Evolutionary conservation across 2,113 vertebrate species (phyloP), one percentile per base, ranked within the genome.

Genomic region (Cercopithecus mona): DNA sequence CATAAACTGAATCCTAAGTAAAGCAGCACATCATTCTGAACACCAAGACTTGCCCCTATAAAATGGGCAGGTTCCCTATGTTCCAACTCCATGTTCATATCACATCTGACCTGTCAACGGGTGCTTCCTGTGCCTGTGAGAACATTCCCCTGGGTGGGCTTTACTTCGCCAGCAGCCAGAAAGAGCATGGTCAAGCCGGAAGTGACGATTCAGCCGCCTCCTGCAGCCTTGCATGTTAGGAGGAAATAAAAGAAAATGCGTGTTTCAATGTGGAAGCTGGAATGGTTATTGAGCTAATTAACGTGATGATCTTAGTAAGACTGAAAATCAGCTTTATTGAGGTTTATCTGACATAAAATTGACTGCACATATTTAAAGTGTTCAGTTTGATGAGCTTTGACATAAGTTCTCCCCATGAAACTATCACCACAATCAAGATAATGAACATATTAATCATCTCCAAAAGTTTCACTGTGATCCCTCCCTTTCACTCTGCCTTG

Each of bases 11-110:
- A 0, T 1, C 17, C 0, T 3, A 14, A 30, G 32, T 12, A 25
- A 27, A 20, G 6, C 0, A 0, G n/a, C 32, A 10, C 59, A 1
- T 5, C 59, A 1, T 0, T 3, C 59, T 57, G 3, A 45, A 17
- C n/a, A 48, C 48, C 38, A 10, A 17, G 18, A 20, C 52, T 66
- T 7, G 16, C 16, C 12, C 3, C 0, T 10, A 1, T 5, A 0
- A n/a, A 35, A 3, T 0, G 3, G 17, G 40, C 18, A 12, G 66
- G 12, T 18, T 22, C 79, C 43, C 30, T 23, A 0, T 22, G 18
- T 8, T 22, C 78, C 0, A 2, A 1, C 0, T 16, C 22, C n/a
- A 2, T 2, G 55, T 20, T 11, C 8, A 0, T 22, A 2, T 2
- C 55, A 5, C 5, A 38, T 20, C 17, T 16, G 9, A 22, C n/a